These are phyloP conservation scores for Lasioglossum morio DNA, from an alignment of 2,888 invertebrate species.

Conservation along the genomic window DNA sequence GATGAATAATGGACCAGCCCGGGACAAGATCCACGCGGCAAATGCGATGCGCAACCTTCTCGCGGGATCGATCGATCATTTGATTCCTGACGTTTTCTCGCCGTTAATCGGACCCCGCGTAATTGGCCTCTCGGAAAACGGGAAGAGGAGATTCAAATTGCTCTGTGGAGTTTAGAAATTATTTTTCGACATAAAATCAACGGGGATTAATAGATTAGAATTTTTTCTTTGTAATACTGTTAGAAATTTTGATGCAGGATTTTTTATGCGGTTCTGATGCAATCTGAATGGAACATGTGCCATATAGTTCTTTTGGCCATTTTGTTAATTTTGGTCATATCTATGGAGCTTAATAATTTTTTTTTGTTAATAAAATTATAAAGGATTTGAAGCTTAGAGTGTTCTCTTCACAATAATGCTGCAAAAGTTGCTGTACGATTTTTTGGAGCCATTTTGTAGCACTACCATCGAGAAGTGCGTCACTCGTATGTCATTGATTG, in stretches of 20 bases:
- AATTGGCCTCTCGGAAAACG: not conserved
- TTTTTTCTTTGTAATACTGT: not conserved
- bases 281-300: not conserved
- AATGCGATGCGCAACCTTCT: not conserved
- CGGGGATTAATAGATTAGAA: not conserved
- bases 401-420: not conserved
- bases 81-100: not conserved
- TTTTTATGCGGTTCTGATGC: not conserved
- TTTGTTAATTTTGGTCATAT: not conserved
- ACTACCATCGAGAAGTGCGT: not conserved
- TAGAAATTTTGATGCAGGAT: not conserved
- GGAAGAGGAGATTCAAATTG: not conserved
- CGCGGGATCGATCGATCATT: not conserved
- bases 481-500: not conserved
- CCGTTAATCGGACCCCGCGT: not conserved
- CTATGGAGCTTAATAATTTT: not conserved
- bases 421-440: not conserved
- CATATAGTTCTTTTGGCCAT: not conserved
- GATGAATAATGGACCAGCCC: constrained; percentile 33
- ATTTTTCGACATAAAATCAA: not conserved
- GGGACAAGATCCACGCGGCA: not conserved
- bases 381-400: not conserved
- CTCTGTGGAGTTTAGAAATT: not conserved
- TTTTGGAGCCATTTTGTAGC: not conserved
- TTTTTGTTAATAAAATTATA: not conserved